These are phyloP conservation scores for Agelas oroides DNA, from an alignment of 37 sponge, comb jelly and placozoan genomes.

Conservation along the genomic window DNA sequence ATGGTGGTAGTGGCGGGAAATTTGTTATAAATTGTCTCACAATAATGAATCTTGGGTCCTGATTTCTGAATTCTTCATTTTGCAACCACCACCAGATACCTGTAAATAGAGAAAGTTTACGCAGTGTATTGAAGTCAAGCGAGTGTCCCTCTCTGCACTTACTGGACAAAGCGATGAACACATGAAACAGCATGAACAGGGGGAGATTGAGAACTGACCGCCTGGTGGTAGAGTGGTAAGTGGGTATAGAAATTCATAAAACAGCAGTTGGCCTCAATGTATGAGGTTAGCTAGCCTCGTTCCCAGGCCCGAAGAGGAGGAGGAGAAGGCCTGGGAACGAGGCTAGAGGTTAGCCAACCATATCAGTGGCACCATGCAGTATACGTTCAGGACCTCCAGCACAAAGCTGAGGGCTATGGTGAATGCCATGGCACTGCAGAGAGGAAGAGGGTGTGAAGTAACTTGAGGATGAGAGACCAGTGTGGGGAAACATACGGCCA, in stretches of 20 bases:
- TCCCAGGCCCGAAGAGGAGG: too few species aligned
- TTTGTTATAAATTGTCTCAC: slow-evolving; percentile 25
- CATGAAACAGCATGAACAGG: slow-evolving; percentile 51
- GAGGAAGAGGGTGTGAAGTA: neutral
- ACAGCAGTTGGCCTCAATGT: too few species aligned
- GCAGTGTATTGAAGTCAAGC: too few species aligned
- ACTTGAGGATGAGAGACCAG: neutral
- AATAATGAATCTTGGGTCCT: slow-evolving; percentile 57
- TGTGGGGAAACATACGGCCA: slow-evolving; percentile 10
- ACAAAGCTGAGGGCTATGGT: slow-evolving; percentile 33
- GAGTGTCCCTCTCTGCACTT: too few species aligned
- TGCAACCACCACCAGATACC: slow-evolving; percentile 60
- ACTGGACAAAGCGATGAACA: slow-evolving; percentile 56
- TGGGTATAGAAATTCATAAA: too few species aligned
- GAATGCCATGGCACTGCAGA: slow-evolving; percentile 12
- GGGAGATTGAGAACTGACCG: slow-evolving; percentile 68
- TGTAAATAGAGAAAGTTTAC: neutral
- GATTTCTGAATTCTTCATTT: slow-evolving; percentile 50
- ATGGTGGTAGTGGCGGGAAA: too few species aligned
- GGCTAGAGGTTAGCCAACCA: slow-evolving; percentile 48
- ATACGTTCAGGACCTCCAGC: slow-evolving; percentile 57
- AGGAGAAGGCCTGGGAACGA: too few species aligned
- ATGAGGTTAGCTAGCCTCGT: too few species aligned
- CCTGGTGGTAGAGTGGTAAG: too few species aligned
- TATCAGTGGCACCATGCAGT: slow-evolving; percentile 71